Evolutionary conservation across 2,797 vertebrate species (phyloP), one percentile per base, ranked within the genome.

Genomic region (Sandelia bainsii): DNA sequence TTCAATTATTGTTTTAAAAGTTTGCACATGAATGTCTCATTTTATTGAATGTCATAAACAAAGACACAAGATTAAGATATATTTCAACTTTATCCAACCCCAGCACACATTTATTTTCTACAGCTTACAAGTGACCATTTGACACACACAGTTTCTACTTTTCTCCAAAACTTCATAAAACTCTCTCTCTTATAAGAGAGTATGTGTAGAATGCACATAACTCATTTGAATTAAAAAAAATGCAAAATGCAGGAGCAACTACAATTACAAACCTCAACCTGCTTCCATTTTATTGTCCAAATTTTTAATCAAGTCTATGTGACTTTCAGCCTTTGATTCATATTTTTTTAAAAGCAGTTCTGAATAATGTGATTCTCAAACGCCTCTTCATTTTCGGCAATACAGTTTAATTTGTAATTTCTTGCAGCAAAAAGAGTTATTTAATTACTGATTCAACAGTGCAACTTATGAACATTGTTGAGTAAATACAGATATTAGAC

Each of bases 221-320:
- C 75, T 79, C 39, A 72, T 83, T 76, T 83, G 22, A 59, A 62
- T 56, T 5, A 14, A 77, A 65, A 69, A 40, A 23, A 42, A 61
- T 25, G 32, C 62, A n/a, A 57, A 45, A 77, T 60, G 52, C 22
- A 65, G 52, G 57, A 66, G 34, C 51, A 49, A 69, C 22, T 34
- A 40, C 39, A 7, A 22, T 16, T 85, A 69, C 72, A 32, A 72
- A 62, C 48, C 32, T 51, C 10, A 25, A 9, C 42, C 69, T 13
- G 23, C 39, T 45, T 63, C 48, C 40, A 37, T 78, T 81, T 69
- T 44, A 69, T 70, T 53, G 67, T 60, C 29, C 39, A 7, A 42
- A 69, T 73, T 77, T 74, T 58, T 34, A 54, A 74, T 45, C 20
- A 34, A 13, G 25, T 73, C 8, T 42, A 58, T 62, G 65, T 60